Evolutionary conservation across 2,113 vertebrate genomes (phyloP), one percentile per base, ranked within the genome.

Genomic region (Sander lucioperca): DNA sequence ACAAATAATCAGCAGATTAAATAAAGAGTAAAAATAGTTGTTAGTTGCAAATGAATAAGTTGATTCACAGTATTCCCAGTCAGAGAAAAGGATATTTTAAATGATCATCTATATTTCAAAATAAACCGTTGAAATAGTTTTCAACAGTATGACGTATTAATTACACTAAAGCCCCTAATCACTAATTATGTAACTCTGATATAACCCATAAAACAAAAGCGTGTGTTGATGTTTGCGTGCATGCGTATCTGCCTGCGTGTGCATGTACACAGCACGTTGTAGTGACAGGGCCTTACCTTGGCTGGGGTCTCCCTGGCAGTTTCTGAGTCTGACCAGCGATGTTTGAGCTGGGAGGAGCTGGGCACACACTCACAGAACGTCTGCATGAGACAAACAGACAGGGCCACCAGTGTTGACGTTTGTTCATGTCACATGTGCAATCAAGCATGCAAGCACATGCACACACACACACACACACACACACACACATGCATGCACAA

Each of bases 281-380:
- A 43, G 63, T 63, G 61, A 69, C 27, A 18, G 84, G 84, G 74
- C 87, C 94, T 95, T 95, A 96, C 95, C 95, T 96, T 95, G 88
- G 95, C 94, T 59, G 95, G 79, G 43, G 93, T 94, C 90, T 95
- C 93, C 72, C 94, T 94, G 92, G 94, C 91, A 70, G 93, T 91
- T 88, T 96, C 95, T 90, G 94, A 94, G 84, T 95, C 94, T 94
- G 95, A 96, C 95, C 95, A 96, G 88, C 94, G 94, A 39, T 95
- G 95, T 92, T 95, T 95, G 89, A 95, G 94, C 86, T 95, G 94
- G 82, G 95, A 93, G 77, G 95, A 93, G 91, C 90, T 93, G 86
- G 95, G 94, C 73, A 95, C 92, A 92, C 95, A 94, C 85, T 96
- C 95, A 91, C 95, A 95, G 93, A 96, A 96, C 64, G 92, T 94